Conservation (phyloP, 37 sponge, comb jelly and placozoan species). For the Aphrocallistes beatrix region DNA sequence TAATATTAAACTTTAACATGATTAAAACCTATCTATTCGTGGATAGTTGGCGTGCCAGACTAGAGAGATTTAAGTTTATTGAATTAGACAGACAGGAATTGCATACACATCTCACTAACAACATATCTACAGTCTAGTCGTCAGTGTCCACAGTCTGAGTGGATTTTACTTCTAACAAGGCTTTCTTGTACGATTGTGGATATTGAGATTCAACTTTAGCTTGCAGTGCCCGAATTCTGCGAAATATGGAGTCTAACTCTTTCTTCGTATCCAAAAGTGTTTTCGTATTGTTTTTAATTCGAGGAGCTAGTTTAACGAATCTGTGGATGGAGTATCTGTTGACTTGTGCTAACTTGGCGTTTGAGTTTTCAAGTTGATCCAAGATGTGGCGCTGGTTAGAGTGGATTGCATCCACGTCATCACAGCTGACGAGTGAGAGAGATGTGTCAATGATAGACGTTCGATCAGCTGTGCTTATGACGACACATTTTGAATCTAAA, state of each 20-base stretch:
- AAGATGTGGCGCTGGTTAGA: background rate
- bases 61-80: too few relatives aligned
- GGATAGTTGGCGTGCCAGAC: too few relatives aligned
- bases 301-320: background rate
- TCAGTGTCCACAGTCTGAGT: background rate
- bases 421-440: background rate
- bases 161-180: background rate
- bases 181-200: background rate
- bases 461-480: background rate
- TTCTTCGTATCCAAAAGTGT: conserved; percentile 44
- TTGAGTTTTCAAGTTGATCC: background rate
- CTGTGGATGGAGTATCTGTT: background rate
- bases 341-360: background rate
- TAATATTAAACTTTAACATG: too few relatives aligned
- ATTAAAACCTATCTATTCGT: too few relatives aligned
- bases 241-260: conserved; percentile 64
- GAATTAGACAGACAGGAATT: too few relatives aligned
- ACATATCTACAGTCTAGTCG: background rate
- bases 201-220: background rate
- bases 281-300: conserved; percentile 25
- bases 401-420: background rate
- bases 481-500: too few relatives aligned
- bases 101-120: background rate
- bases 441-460: background rate
- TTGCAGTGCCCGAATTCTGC: conserved; percentile 40